A percentile compares a stretch with the other conserved stretches of the same genome.
Conservation (phyloP, 2,113 vertebrate genomes). For the Abramis brama region DNA sequence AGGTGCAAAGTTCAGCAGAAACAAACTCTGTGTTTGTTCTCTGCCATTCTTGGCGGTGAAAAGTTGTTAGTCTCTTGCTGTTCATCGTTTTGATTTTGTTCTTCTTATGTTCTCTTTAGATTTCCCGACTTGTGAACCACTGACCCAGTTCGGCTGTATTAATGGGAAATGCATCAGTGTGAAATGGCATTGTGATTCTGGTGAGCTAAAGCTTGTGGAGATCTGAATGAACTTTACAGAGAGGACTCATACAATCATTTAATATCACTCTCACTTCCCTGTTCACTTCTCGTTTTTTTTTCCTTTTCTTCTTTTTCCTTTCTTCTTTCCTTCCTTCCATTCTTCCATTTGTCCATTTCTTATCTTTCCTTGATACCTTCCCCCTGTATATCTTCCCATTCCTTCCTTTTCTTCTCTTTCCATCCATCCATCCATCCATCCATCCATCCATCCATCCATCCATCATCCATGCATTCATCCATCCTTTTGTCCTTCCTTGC, state of each 20-base stretch:
- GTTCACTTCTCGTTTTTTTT: too few relatives aligned
- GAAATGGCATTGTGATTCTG: slow-evolving; percentile 89
- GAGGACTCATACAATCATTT: too few relatives aligned
- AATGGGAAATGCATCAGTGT: slow-evolving; percentile 86
- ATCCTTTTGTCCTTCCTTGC: neutral
- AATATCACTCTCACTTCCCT: too few relatives aligned
- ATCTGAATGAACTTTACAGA: neutral
- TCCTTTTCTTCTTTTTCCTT: too few relatives aligned
- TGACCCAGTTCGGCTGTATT: slow-evolving; percentile 83
- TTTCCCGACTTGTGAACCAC: slow-evolving; percentile 84
- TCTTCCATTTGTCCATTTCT: too few relatives aligned
- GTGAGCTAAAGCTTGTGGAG: slow-evolving; percentile 67
- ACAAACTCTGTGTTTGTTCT: slow-evolving; percentile 5
- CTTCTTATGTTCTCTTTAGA: slow-evolving; percentile 67
- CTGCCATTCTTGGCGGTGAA: neutral
- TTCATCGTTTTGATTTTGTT: neutral
- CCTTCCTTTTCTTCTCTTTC: neutral
- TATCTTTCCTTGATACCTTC: too few relatives aligned
- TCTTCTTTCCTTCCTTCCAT: too few relatives aligned
- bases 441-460: neutral
- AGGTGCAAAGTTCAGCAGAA: neutral
- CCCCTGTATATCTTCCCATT: neutral
- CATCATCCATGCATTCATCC: too few relatives aligned
- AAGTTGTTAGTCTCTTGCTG: neutral
- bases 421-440: neutral